Percentiles rank a stretch among this genome's conserved stretches.
phyloP scores from a whole-genome alignment of 2,113 vertebrate species.

The Dissostichus mawsoni region DNA sequence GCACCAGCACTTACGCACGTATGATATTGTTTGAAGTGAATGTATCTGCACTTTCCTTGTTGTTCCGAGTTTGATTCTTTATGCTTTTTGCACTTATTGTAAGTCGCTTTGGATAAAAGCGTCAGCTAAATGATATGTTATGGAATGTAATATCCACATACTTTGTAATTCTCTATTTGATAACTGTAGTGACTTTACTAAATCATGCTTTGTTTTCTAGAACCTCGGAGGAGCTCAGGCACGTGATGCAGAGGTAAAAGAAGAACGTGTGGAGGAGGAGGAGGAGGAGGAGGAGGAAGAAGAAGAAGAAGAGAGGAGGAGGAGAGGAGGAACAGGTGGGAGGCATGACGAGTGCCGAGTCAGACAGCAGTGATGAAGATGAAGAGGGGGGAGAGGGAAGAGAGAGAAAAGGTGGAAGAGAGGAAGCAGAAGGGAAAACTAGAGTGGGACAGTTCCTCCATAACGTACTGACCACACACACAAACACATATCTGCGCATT shows the following conservation, averaged over 20 bases:
- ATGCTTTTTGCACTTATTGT: too few relatives aligned
- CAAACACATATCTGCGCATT: conserved; percentile 28
- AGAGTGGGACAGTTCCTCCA: conserved; percentile 92
- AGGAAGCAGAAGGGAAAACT: conserved; percentile 80
- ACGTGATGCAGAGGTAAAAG: conserved; percentile 50
- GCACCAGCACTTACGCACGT: too few relatives aligned
- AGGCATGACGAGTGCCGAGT: conserved; percentile 89
- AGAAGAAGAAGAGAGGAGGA: conserved; percentile 78
- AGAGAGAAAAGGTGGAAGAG: conserved; percentile 76
- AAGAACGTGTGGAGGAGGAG: conserved; percentile 74
- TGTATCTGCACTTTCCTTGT: too few relatives aligned
- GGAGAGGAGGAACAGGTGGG: conserved; percentile 87
- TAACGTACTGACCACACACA: conserved; percentile 85
- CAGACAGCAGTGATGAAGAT: conserved; percentile 91
- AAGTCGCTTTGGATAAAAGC: too few relatives aligned
- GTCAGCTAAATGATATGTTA: too few relatives aligned
- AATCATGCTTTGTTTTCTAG: conserved; percentile 43
- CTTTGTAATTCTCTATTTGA: background rate
- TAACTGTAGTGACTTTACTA: background rate
- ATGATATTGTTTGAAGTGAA: too few relatives aligned
- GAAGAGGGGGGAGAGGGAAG: conserved; percentile 81
- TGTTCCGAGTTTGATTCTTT: too few relatives aligned
- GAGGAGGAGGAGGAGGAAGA: conserved; percentile 80
- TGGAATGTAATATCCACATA: background rate
- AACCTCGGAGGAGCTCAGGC: conserved; percentile 67